Evolutionary conservation across 2,888 invertebrate species (phyloP).

Genomic region (Cerastoderma edule): DNA sequence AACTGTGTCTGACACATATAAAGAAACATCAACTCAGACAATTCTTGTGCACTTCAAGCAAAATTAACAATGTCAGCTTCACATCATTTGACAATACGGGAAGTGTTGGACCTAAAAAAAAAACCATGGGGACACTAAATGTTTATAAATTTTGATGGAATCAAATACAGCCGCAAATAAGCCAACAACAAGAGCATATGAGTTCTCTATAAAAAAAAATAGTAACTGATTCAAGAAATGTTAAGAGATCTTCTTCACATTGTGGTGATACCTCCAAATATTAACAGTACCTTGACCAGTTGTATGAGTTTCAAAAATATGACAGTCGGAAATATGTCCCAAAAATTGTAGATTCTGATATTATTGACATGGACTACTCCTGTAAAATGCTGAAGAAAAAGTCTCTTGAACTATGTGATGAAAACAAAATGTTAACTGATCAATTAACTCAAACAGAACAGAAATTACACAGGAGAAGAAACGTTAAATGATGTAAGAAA

Average conservation of each 20-base stretch:
- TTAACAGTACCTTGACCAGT: not conserved
- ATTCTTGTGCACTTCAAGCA: not conserved
- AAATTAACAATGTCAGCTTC: not conserved
- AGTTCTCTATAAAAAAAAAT: too few species aligned
- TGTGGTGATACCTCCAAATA: not conserved
- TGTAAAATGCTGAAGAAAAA: not conserved
- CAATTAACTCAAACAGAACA: not conserved
- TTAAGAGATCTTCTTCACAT: constrained; percentile 1
- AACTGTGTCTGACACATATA: not conserved
- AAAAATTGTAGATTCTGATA: not conserved
- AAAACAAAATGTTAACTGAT: not conserved
- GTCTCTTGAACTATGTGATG: not conserved
- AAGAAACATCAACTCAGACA: not conserved
- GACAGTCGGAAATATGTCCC: not conserved
- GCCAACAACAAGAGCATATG: not conserved
- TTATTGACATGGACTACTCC: not conserved
- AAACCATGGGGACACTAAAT: not conserved
- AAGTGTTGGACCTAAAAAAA: not conserved
- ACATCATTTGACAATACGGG: not conserved
- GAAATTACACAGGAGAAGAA: not conserved
- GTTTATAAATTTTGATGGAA: not conserved
- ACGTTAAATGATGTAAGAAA: constrained; percentile 11
- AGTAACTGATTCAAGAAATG: not conserved
- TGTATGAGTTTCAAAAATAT: not conserved
- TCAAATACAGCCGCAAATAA: not conserved